Evolutionary conservation across 2,888 invertebrate genomes (phyloP).

Genomic region (Pinctada fucata): DNA sequence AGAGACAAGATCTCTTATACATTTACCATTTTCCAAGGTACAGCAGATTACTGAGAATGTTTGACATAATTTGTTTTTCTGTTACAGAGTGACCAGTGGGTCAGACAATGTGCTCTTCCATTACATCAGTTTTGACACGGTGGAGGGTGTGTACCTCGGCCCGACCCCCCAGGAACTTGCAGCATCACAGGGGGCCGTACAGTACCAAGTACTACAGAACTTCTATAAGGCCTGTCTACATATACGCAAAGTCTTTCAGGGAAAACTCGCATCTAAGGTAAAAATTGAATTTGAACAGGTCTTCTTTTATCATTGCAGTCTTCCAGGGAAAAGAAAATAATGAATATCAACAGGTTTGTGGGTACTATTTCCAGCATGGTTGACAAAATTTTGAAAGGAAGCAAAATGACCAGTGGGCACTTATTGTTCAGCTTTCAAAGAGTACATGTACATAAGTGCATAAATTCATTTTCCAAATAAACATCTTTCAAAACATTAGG

Average conservation of each 20-base stretch:
- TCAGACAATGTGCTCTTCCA: slow-evolving; percentile 86
- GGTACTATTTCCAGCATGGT: too few relatives aligned
- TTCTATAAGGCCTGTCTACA: slow-evolving; percentile 85
- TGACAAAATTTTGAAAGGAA: too few relatives aligned
- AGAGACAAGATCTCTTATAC: too few relatives aligned
- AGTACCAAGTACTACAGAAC: slow-evolving; percentile 83
- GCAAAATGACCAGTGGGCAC: neutral
- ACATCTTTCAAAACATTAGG: too few relatives aligned
- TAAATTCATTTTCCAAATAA: too few relatives aligned
- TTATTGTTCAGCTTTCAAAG: neutral
- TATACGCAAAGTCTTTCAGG: slow-evolving; percentile 85
- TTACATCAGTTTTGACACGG: slow-evolving; percentile 85
- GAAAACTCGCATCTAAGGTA: slow-evolving; percentile 7
- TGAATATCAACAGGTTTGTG: too few relatives aligned
- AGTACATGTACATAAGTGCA: too few relatives aligned
- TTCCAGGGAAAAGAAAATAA: slow-evolving; percentile 1
- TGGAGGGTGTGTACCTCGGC: slow-evolving; percentile 85
- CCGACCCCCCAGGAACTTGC: slow-evolving; percentile 77
- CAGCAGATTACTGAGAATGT: too few relatives aligned
- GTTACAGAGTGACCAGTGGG: slow-evolving; percentile 81
- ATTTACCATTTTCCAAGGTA: too few relatives aligned
- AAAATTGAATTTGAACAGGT: neutral
- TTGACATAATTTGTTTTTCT: too few relatives aligned
- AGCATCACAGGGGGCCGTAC: slow-evolving; percentile 65
- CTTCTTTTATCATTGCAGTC: neutral